Base-by-base conservation (phyloP, 2,113 vertebrate species). In the Otolemur garnettii region DNA sequence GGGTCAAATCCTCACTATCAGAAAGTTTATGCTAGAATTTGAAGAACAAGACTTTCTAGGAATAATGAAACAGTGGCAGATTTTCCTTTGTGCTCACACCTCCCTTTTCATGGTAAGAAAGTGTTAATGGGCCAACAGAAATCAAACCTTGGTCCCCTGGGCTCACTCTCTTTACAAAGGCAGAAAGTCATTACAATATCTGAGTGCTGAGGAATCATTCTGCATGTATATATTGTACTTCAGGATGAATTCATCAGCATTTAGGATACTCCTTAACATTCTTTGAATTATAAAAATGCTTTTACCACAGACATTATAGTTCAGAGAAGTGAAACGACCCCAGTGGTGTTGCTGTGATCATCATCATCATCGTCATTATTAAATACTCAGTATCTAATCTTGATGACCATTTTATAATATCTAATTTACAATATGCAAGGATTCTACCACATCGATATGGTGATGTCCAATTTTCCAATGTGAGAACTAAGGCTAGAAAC, bases 401-500 rank as follows among this genome's bases (percentile, higher is more conserved):
- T n/a, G n/a, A 68, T 85, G 13, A 14, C 0, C 33, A 18, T 35
- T 92, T 92, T 74, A 22, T 66, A 92, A 42, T 60, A 59, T 19
- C n/a, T 81, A 91, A 87, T 69, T 86, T 82, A 33, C 8, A 87
- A 87, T 11, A 45, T 45, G 26, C 4, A 78, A 12, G 4, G 62
- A 21, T 13, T 69, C 55, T 93, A n/a, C 80, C 45, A 85, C 8
- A 45, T 42, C 88, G 26, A 66, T 64, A 94, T 17, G 9, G 57
- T 8, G 38, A 50, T 77, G 26, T 57, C 74, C 57, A 62, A 30
- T 68, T 94, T 96, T 82, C n/a, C 91, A n/a, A 90, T 50, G 35
- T 77, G 81, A 38, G 96, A 86, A 45, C 50, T 24, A 84, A 94
- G 42, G 9, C 78, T 74, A 1, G 28, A 84, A 28, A 78, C 24